Conservation (phyloP, 2,797 vertebrate species). For the Chelmon rostratus region DNA sequence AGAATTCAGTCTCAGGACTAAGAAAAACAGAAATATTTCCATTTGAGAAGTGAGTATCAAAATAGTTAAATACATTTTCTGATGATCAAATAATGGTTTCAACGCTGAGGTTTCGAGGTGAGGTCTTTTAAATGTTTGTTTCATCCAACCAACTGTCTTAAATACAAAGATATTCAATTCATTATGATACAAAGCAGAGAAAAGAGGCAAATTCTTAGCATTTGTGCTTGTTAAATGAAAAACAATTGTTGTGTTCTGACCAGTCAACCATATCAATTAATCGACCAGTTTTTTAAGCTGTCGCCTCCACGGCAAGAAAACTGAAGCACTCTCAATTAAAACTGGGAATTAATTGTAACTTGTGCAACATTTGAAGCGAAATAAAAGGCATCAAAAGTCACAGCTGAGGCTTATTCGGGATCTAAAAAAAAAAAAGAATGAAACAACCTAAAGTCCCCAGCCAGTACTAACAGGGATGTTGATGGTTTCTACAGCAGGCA, state of each 20-base stretch:
- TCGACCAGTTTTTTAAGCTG: neutral
- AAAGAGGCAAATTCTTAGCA: no score
- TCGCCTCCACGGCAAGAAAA: neutral
- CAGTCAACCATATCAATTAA: neutral
- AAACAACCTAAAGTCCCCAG: slow-evolving; percentile 51
- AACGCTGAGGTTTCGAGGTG: no score
- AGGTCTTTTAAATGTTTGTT: no score
- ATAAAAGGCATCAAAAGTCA: slow-evolving; percentile 21
- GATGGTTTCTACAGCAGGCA: slow-evolving; percentile 72
- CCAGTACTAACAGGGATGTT: slow-evolving; percentile 64
- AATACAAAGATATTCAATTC: no score
- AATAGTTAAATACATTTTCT: no score
- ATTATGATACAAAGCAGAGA: no score
- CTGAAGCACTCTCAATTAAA: neutral
- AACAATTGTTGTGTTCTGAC: neutral
- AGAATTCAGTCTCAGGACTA: no score
- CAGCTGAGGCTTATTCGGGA: slow-evolving; percentile 15
- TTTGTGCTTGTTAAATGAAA: no score
- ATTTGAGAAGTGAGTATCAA: no score
- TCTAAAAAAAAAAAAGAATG: neutral
- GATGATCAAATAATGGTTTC: no score
- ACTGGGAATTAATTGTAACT: slow-evolving; percentile 17
- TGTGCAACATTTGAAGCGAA: slow-evolving; percentile 4
- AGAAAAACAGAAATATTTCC: no score
- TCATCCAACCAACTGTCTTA: no score